phyloP scores from a whole-genome alignment of 2,113 vertebrate species.

The Tapirus terrestris region DNA sequence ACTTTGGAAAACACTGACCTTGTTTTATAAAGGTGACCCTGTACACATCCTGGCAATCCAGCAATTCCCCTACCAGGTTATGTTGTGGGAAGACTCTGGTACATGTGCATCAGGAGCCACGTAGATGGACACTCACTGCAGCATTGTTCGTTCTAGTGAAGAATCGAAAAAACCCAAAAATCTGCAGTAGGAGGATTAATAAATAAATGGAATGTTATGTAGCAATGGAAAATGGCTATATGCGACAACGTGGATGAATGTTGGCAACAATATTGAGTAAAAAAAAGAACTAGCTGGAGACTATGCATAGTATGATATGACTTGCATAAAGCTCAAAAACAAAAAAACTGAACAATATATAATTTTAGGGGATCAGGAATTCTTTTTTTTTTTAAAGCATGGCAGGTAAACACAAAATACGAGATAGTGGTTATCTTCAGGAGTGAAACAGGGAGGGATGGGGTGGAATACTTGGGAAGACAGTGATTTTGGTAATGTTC shows the following conservation, averaged over 20 bases:
- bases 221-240: too few species aligned
- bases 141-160: neutral
- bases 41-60: neutral
- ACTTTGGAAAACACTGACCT: neutral
- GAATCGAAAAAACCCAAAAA: neutral
- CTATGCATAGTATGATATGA: too few species aligned
- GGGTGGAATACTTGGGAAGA: neutral
- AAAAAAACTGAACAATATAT: neutral
- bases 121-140: neutral
- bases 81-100: neutral
- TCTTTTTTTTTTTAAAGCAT: neutral
- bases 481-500: neutral
- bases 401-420: neutral
- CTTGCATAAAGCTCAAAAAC: neutral
- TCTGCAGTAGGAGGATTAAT: neutral
- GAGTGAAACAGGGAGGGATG: neutral
- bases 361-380: neutral
- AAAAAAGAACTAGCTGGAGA: neutral
- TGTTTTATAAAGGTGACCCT: neutral
- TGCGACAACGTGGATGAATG: neutral
- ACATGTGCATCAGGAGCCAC: accelerated
- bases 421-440: neutral
- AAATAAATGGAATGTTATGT: neutral
- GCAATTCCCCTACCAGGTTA: neutral
- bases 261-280: neutral